Evolutionary conservation across 1,140 invertebrate genomes (phyloP), one percentile per base, ranked within the genome.

Genomic region (Coelopa frigida): DNA sequence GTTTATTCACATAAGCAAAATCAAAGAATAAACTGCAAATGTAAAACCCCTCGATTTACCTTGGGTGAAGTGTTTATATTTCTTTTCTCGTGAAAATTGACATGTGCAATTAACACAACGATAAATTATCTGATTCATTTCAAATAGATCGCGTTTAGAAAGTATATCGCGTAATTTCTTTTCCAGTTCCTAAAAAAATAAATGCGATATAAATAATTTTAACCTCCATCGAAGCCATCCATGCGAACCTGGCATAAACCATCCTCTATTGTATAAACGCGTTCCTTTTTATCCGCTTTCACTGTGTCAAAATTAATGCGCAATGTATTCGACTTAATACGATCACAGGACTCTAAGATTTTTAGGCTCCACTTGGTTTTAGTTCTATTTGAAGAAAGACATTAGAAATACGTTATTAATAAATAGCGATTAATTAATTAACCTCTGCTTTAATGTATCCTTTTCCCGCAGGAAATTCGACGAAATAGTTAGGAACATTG

Each of bases 31-130:
- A n/a, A n/a, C n/a, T n/a, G 31, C 3, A 33, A 33, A 4, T 3
- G 31, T 5, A 33, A 33, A 33, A 33, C n/a, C 8, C 35, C 53
- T n/a, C n/a, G n/a, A n/a, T 15, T 66, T 51, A 42, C 52, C 44
- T 11, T 53, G 22, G n/a, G 49, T 44, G 3, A 27, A 21, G 14
- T 31, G 21, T 40, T 46, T 52, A 7, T 45, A 33, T 46, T 57
- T 63, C 3, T 58, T 68, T 41, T 78, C 75, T 49, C 73, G 71
- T 3, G 72, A 75, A 61, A 82, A 82, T 40, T 77, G 72, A 5
- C 73, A 72, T 8, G 71, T 70, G 49, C 81, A 83, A 61, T 79
- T 81, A 52, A 82, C 74, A 55, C 81, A 83, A 48, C 74, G 73
- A 52, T 76, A 82, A 8, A 76, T 59, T n/a, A 55, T 63, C 46